Percentiles rank a stretch among this genome's conserved stretches.
Evolutionary conservation across 2,113 vertebrate genomes (phyloP).

Genomic region (Oncorhynchus tshawytscha): DNA sequence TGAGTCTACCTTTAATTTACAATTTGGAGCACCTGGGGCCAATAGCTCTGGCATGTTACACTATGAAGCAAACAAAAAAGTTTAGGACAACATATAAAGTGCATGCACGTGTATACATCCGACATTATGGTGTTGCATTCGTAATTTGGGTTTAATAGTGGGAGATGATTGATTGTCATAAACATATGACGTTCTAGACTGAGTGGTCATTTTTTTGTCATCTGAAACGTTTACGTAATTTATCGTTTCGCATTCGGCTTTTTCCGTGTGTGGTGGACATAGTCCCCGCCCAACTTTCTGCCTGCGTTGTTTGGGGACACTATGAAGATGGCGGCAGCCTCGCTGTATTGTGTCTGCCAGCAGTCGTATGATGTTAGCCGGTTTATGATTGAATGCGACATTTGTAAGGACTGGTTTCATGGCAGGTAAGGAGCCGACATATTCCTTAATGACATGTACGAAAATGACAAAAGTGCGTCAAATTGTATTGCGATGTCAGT

Average conservation of each 20-base stretch:
- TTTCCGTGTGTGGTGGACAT: conserved; percentile 28
- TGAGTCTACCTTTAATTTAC: no score
- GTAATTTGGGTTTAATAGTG: no score
- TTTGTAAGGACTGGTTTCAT: conserved; percentile 89
- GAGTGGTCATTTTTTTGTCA: no score
- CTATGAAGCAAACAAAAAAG: no score
- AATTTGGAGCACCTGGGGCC: no score
- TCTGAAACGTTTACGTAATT: neutral
- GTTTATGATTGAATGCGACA: conserved; percentile 89
- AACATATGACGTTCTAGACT: no score
- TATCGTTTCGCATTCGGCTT: conserved; percentile 12
- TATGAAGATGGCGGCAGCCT: conserved; percentile 71
- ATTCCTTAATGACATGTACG: neutral
- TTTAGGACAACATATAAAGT: no score
- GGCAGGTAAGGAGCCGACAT: conserved; percentile 73
- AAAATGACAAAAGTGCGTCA: neutral
- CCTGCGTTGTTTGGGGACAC: conserved; percentile 37
- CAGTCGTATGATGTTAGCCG: conserved; percentile 86
- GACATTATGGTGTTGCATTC: no score
- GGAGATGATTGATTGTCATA: no score
- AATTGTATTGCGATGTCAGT: conserved; percentile 20
- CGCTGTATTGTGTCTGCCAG: conserved; percentile 84
- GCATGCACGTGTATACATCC: no score
- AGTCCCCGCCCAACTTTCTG: conserved; percentile 26
- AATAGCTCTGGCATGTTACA: no score